Evolutionary conservation across 2,888 invertebrate genomes (phyloP).

Genomic region (Cerastis rubricosa): DNA sequence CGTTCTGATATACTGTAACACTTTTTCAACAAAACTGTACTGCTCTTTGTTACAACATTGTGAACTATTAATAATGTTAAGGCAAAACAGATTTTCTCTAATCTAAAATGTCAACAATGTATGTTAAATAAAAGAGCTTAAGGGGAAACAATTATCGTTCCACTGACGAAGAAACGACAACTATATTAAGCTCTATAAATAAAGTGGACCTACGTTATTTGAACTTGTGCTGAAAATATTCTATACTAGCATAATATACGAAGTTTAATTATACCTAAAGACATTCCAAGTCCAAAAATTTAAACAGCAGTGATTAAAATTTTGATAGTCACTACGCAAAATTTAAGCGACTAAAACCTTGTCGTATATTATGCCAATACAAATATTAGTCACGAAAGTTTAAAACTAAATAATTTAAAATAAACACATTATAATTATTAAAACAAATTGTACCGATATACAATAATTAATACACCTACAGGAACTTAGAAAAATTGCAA

Average conservation of each 20-base stretch:
- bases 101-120: slow-evolving; percentile 90
- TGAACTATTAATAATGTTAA: slow-evolving; percentile 89
- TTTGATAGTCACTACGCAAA: slow-evolving; percentile 46
- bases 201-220: slow-evolving; percentile 89
- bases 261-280: slow-evolving; percentile 58
- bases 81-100: slow-evolving; percentile 90
- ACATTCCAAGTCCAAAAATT: slow-evolving; percentile 49
- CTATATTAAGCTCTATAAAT: slow-evolving; percentile 86
- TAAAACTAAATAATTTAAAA: slow-evolving; percentile 89
- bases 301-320: slow-evolving; percentile 49
- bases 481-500: slow-evolving; percentile 91
- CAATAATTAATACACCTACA: slow-evolving; percentile 90
- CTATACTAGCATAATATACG: slow-evolving; percentile 83
- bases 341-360: slow-evolving; percentile 54
- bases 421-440: slow-evolving; percentile 88
- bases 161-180: slow-evolving; percentile 80
- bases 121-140: slow-evolving; percentile 90
- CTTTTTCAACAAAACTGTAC: slow-evolving; percentile 87
- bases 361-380: slow-evolving; percentile 82
- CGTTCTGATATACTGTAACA: slow-evolving; percentile 84
- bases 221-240: slow-evolving; percentile 88
- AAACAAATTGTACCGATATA: slow-evolving; percentile 90
- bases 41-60: slow-evolving; percentile 88
- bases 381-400: slow-evolving; percentile 82
- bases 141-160: slow-evolving; percentile 78